These are phyloP conservation scores for Oscheius sp. DNA, from an alignment of 2,888 invertebrate species.

Conservation along the genomic window DNA sequence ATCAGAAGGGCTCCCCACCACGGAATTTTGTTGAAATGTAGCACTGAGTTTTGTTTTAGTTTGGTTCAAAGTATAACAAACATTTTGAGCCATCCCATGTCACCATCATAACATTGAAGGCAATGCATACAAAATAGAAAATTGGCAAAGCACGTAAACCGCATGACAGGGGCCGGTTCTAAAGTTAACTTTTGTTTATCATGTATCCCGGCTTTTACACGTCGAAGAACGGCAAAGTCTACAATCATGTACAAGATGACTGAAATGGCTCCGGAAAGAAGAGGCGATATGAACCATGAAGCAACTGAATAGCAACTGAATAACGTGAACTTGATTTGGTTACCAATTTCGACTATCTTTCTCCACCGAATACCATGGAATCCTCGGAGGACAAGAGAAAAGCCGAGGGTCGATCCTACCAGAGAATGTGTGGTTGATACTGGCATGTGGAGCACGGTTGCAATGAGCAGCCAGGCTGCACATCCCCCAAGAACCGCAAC, in stretches of 20 bases:
- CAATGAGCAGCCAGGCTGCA: constrained; percentile 90
- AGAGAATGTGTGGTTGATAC: constrained; percentile 98
- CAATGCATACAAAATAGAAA: constrained; percentile 91
- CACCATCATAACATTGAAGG: constrained; percentile 91
- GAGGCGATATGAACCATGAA: constrained; percentile 96
- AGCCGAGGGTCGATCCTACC: constrained; percentile 95
- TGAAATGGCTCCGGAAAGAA: constrained; percentile 89
- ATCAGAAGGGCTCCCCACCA: constrained; percentile 79
- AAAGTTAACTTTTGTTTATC: constrained; percentile 9
- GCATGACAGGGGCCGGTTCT: constrained; percentile 74
- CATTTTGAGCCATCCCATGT: constrained; percentile 87
- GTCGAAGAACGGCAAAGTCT: constrained; percentile 80
- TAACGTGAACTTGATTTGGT: constrained; percentile 6
- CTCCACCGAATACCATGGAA: constrained; percentile 86
- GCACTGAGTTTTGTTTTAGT: constrained; percentile 78
- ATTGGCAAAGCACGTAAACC: constrained; percentile 88
- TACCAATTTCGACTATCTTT: constrained; percentile 82
- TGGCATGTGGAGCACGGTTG: constrained; percentile 91
- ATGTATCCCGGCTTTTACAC: constrained; percentile 23
- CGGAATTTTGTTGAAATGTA: constrained; percentile 88
- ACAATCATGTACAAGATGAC: constrained; percentile 84
- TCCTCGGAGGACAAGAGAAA: constrained; percentile 90
- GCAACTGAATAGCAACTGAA: constrained; percentile 78
- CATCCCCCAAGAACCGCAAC: constrained; percentile 80
- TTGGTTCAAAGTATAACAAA: not conserved